Conservation (phyloP, 2,797 vertebrate species). For the Rhinoraja longicauda region DNA sequence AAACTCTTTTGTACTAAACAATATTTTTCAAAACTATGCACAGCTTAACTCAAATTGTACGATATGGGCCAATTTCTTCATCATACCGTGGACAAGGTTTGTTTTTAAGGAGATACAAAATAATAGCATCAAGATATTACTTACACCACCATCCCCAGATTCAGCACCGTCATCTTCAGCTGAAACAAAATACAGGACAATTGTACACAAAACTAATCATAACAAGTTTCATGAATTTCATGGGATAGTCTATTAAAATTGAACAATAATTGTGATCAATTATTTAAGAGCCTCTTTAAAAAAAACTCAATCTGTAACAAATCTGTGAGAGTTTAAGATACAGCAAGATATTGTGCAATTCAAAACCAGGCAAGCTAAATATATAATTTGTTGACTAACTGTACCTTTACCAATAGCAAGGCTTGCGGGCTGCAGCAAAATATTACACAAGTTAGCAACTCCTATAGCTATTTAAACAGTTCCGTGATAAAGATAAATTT, state of each 20-base stretch:
- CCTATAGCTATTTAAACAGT: neutral
- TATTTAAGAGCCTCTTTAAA: neutral
- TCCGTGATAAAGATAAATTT: neutral
- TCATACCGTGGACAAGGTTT: neutral
- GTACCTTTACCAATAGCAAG: neutral
- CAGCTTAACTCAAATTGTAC: too few relatives aligned
- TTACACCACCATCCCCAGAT: constrained; percentile 34
- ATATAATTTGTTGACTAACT: neutral
- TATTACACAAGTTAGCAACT: neutral
- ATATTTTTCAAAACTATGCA: neutral
- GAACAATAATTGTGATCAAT: neutral
- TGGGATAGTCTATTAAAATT: neutral
- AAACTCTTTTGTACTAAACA: neutral
- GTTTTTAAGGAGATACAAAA: neutral
- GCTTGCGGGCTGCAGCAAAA: neutral
- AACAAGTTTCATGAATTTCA: neutral
- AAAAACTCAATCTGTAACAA: neutral
- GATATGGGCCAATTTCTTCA: too few relatives aligned
- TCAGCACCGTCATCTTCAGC: constrained; percentile 27
- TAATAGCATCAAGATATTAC: neutral
- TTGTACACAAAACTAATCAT: neutral
- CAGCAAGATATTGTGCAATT: neutral
- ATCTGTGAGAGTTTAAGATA: neutral
- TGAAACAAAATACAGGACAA: neutral
- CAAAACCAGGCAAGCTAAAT: neutral